These are phyloP conservation scores for Amphilophus citrinellus DNA, from an alignment of 2,113 vertebrate genomes.

Conservation along the genomic window DNA sequence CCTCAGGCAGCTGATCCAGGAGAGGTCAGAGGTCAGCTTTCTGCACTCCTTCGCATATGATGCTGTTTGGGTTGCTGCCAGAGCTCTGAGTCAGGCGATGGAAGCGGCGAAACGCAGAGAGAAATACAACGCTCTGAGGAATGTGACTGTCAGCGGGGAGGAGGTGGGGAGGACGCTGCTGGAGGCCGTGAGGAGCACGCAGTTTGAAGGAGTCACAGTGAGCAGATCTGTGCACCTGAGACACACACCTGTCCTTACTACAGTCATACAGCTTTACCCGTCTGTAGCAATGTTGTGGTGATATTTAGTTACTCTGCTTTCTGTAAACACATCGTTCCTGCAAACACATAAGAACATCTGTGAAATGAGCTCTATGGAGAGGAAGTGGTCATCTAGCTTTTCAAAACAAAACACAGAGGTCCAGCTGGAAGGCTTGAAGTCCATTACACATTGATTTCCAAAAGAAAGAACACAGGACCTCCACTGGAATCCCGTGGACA, in stretches of 20 bases:
- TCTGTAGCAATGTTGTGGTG: too few relatives aligned
- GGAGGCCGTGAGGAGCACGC: constrained; percentile 88
- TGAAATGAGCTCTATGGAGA: background rate
- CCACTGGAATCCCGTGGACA: too few relatives aligned
- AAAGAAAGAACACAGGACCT: too few relatives aligned
- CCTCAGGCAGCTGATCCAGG: constrained; percentile 80
- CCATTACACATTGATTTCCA: too few relatives aligned
- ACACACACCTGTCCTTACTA: background rate
- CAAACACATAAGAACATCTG: too few relatives aligned
- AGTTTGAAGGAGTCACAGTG: constrained; percentile 93
- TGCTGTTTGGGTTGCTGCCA: constrained; percentile 92
- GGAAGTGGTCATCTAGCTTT: background rate
- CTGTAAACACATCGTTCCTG: too few relatives aligned
- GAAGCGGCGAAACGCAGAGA: constrained; percentile 83
- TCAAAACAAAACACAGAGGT: background rate
- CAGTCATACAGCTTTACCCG: background rate
- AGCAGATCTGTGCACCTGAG: constrained; percentile 56
- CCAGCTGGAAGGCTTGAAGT: background rate
- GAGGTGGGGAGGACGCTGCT: constrained; percentile 86
- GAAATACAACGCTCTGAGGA: constrained; percentile 82
- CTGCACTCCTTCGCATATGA: constrained; percentile 94
- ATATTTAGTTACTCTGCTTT: too few relatives aligned
- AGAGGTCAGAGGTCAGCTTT: constrained; percentile 81
- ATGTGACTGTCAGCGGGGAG: constrained; percentile 85
- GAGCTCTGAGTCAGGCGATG: constrained; percentile 86